A percentile compares a stretch with the other conserved stretches of the same genome.
Evolutionary conservation across 2,888 invertebrate genomes (phyloP).

Genomic region (Thecophora atra): DNA sequence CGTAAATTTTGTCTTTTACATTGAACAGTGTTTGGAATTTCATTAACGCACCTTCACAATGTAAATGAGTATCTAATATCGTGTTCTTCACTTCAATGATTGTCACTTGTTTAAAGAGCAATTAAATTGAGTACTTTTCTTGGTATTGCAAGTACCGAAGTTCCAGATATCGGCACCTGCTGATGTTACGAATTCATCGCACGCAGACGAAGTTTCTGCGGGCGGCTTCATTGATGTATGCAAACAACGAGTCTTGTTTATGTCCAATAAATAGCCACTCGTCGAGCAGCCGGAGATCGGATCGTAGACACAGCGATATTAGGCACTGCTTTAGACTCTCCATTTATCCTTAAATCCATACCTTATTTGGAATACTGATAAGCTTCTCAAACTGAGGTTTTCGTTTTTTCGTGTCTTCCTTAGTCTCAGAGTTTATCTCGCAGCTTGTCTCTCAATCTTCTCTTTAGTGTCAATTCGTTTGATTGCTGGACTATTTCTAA

Average conservation of each 20-base stretch:
- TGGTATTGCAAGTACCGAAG: not conserved
- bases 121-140: slow-evolving; percentile 18
- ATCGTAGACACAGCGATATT: too few relatives aligned
- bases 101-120: slow-evolving; percentile 10
- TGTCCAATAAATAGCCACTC: not conserved
- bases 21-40: not conserved
- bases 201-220: slow-evolving; percentile 14
- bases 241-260: not conserved
- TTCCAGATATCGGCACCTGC: not conserved
- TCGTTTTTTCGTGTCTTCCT: too few relatives aligned
- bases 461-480: too few relatives aligned
- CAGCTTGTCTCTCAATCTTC: too few relatives aligned
- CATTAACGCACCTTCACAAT: slow-evolving; percentile 3
- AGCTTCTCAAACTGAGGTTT: too few relatives aligned
- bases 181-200: slow-evolving; percentile 14
- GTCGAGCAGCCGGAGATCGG: not conserved
- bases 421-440: too few relatives aligned
- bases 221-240: not conserved
- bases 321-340: too few relatives aligned
- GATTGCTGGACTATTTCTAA: too few relatives aligned
- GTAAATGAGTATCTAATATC: not conserved
- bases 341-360: too few relatives aligned
- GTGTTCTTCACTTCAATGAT: not conserved
- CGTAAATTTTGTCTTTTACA: not conserved
- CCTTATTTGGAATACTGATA: too few relatives aligned